Base-by-base conservation (phyloP, 2,888 invertebrate genomes). In the Drosophila multiciliata region DNA sequence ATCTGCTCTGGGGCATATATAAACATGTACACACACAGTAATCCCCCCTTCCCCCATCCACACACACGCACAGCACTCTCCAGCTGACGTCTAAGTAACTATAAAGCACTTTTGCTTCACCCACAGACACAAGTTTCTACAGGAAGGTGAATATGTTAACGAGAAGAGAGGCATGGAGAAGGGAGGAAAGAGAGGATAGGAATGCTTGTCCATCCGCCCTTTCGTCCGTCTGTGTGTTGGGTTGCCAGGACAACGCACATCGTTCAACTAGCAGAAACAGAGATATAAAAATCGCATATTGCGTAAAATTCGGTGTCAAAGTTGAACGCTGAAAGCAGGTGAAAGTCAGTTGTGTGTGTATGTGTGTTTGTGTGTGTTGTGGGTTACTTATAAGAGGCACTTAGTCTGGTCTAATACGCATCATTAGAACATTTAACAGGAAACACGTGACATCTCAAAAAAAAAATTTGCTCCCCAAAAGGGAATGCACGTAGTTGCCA, bases 371-470 rank as follows among this genome's bases (percentile, higher is more conserved):
- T 35, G 35, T 15, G 45, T 23, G 45, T 15, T 23, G 23, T 71
- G 83, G 70, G 80, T 73, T 83, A 82, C 86, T 85, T 89, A 89
- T 85, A 89, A 82, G 86, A 85, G 90, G 80, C 85, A 89, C 90
- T 85, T 89, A 87, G 85, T 67, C 90, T 67, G 75, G 75, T 80
- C 84, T 90, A 87, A 87, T 90, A 89, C 89, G 82, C 90, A 87
- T 90, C 90, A 87, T 87, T 90, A 89, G 89, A 83, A 80, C 87
- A 89, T 87, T 87, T 90, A 89, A 90, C 84, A 90, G 90, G 82
- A 89, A 87, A 74, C 87, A 90, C 87, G 87, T 87, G 90, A 87
- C 73, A 73, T 60, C 73, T 67, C 72, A 65, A 57, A 59, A 48
- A 59, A 42, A 36, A 23, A 12, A 5, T 17, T 7, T 6, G 12